Evolutionary conservation across 2,888 invertebrate genomes (phyloP), one percentile per base, ranked within the genome.

Genomic region (Ophraella communa): DNA sequence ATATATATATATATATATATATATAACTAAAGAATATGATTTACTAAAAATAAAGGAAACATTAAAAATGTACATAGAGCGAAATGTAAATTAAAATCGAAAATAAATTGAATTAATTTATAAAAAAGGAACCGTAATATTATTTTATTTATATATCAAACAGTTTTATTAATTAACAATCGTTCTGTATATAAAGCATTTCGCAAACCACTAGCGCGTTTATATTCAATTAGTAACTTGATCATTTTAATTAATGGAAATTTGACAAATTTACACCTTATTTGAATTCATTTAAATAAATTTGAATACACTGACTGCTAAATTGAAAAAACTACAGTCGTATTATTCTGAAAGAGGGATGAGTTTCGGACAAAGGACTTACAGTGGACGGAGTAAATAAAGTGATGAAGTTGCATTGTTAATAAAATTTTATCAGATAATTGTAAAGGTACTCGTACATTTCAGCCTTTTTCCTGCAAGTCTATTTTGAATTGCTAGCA

Each of bases 191-290:
- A 10, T 2, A 20, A n/a, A n/a, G n/a, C n/a, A 17, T 23, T 51
- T 14, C 14, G 4, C 14, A 14, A 14, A 10, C 17, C 7, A 17
- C 39, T 39, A 14, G 4, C 27, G 14, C 21, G 0, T 24, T 49
- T 47, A 24, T n/a, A 17, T 51, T 51, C 27, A 51, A 51, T 24
- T 27, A 24, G 17, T 51, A 14, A 17, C 27, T 1, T 17, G 49
- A 14, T 10, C 1, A 24, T 27, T 51, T 51, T 27, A 51, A 51
- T 51, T 51, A 8, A 51, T 51, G 49, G 49, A 51, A 51, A 51
- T 51, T 27, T 51, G 10, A 24, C 27, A 51, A 51, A 51, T 51
- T 51, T 51, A 51, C 49, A 51, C 24, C 49, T 51, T 27, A 51
- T 51, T 51, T 51, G 49, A 8, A 51, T 51, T 17, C 10, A 51